Evolutionary conservation across 2,113 vertebrate genomes (phyloP), one percentile per base, ranked within the genome.

Genomic region (Podarcis raffonei): DNA sequence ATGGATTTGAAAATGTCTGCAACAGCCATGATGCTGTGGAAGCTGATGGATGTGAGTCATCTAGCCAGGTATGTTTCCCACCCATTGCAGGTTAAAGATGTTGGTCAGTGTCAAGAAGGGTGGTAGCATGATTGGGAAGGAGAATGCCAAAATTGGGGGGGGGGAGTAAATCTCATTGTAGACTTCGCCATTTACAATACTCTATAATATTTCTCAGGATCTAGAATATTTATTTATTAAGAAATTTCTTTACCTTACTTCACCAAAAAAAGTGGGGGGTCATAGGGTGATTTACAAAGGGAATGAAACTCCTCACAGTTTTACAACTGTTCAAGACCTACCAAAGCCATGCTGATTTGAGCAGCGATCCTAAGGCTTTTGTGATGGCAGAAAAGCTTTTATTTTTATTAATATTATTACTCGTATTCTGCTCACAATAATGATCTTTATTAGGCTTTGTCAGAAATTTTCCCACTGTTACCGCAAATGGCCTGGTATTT

Each of bases 401-500:
- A 30, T 66, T 68, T n/a, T 72, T 53, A 32, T 74, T 75, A 15
- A 15, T 74, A 35, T 84, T n/a, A 30, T 37, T 74, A 84, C 57
- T 72, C 59, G 25, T 53, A 84, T 84, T 72, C 22, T 77, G 23
- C 59, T 77, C 25, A 77, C 59, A 86, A 62, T 77, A 86, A 86
- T 66, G 39, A 76, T 77, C 35, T 77, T 62, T 65, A 86, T 18
- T 86, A 25, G 57, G 74, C 15, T 82, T 90, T 88, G 78, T 62
- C 27, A 35, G n/a, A 87, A 72, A 39, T 39, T 53, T 77, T 32
- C 87, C 87, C 27, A 85, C 87, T 72, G 72, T 18, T 30, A 88
- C 85, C 30, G 69, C 2, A 0, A 83, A 91, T 83, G 71, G 77
- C 18, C 93, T 2, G 48, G n/a, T 83, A 83, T 92, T 95, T 91